These are phyloP conservation scores for Metopia argyrocephala DNA, from an alignment of 2,888 invertebrate species.

Conservation along the genomic window DNA sequence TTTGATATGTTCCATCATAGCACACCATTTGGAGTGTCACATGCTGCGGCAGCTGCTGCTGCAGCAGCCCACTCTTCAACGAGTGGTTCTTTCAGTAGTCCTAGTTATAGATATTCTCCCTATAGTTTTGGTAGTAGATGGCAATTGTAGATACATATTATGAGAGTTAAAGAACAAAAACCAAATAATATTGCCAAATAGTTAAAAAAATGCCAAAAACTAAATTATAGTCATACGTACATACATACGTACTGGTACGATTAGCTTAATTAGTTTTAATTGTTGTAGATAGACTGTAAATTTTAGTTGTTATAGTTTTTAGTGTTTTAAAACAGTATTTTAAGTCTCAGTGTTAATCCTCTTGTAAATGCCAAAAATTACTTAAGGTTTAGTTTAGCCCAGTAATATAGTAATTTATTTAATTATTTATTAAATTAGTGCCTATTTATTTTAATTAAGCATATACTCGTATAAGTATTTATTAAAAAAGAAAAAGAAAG, in stretches of 20 bases:
- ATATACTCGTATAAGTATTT: conserved; percentile 33
- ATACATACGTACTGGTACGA: too few species aligned
- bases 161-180: neutral
- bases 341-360: conserved; percentile 8
- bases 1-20: conserved; percentile 79
- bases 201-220: conserved; percentile 50
- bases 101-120: conserved; percentile 78
- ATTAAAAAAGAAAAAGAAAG: conserved; percentile 18
- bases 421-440: conserved; percentile 50
- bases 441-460: conserved; percentile 60
- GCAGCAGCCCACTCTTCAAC: conserved; percentile 72
- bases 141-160: conserved; percentile 71
- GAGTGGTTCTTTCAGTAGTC: conserved; percentile 76
- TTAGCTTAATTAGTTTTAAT: conserved; percentile 9
- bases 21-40: conserved; percentile 77
- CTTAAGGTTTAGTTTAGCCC: conserved; percentile 40
- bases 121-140: conserved; percentile 78
- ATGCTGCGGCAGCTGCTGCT: conserved; percentile 73
- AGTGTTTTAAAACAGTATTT: conserved; percentile 60
- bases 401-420: conserved; percentile 35
- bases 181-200: conserved; percentile 24
- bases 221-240: conserved; percentile 34
- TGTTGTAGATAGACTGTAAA: conserved; percentile 54
- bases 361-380: conserved; percentile 56
- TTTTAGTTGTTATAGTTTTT: conserved; percentile 18